phyloP scores from a whole-genome alignment of 2,888 invertebrate species.

The Drepana falcataria region DNA sequence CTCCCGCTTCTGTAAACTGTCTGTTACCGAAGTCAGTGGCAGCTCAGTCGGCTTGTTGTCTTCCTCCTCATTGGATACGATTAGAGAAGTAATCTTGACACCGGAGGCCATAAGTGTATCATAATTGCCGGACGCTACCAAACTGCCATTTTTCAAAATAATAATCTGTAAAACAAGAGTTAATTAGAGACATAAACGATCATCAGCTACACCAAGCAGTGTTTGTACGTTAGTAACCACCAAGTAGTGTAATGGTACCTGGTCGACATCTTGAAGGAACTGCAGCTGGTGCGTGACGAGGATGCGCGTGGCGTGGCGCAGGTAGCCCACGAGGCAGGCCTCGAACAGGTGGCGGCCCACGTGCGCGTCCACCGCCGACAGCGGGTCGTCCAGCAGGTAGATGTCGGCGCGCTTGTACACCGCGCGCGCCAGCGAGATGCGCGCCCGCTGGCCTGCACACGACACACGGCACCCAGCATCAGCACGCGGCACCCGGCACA shows the following conservation, averaged over 20 bases:
- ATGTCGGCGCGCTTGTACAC: constrained; percentile 92
- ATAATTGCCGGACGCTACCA: constrained; percentile 83
- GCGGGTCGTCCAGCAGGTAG: constrained; percentile 93
- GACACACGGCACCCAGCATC: not conserved
- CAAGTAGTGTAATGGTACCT: constrained; percentile 29
- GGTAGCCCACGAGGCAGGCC: constrained; percentile 83
- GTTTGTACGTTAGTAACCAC: constrained; percentile 2
- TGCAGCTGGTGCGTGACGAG: constrained; percentile 88
- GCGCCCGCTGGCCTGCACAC: constrained; percentile 88
- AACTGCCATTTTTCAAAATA: constrained; percentile 77
- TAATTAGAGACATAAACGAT: too few species aligned
- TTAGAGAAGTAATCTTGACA: constrained; percentile 86
- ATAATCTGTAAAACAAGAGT: constrained; percentile 57
- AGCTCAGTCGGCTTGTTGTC: constrained; percentile 39
- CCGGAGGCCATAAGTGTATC: constrained; percentile 85
- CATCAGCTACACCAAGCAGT: not conserved
- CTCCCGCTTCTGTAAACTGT: constrained; percentile 68
- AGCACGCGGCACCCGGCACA: too few species aligned
- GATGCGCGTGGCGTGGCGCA: constrained; percentile 84
- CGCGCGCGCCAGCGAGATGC: constrained; percentile 92
- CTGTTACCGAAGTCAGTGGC: constrained; percentile 40
- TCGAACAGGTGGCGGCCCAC: constrained; percentile 94
- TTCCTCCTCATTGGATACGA: constrained; percentile 75
- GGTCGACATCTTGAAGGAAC: constrained; percentile 80
- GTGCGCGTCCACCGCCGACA: constrained; percentile 95